Percentiles rank a stretch among this genome's conserved stretches.
Evolutionary conservation across 2,888 invertebrate species (phyloP).

Genomic region (Drosophila eohydei): DNA sequence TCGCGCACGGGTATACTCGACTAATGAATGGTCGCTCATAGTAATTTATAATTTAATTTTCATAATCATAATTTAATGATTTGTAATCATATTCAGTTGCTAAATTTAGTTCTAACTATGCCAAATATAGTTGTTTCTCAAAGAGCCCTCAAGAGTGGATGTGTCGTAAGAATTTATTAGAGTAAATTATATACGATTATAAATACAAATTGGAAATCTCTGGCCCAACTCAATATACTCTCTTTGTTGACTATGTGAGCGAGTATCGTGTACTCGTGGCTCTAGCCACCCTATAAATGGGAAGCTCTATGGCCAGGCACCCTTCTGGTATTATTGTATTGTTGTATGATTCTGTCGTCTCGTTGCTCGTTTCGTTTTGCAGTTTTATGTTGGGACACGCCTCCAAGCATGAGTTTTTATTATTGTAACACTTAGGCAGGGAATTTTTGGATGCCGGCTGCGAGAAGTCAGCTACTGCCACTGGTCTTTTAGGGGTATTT

Average conservation of each 20-base stretch:
- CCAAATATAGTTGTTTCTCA: no score
- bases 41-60: no score
- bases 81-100: no score
- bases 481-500: conserved; percentile 31
- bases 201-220: background rate
- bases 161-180: no score
- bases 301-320: conserved; percentile 5
- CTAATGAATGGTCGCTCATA: background rate
- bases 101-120: no score
- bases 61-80: no score
- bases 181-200: background rate
- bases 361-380: conserved; percentile 56
- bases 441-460: conserved; percentile 78
- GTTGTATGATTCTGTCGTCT: conserved; percentile 22
- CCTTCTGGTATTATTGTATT: conserved; percentile 15
- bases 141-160: no score
- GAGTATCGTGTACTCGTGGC: conserved; percentile 1
- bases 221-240: background rate
- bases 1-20: background rate
- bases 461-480: conserved; percentile 14
- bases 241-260: conserved; percentile 1
- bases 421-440: conserved; percentile 80
- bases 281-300: conserved; percentile 50
- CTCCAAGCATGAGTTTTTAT: conserved; percentile 80
- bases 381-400: conserved; percentile 82